phyloP scores from a whole-genome alignment of 1,140 invertebrate genomes.

The Dufourea novaeangliae region DNA sequence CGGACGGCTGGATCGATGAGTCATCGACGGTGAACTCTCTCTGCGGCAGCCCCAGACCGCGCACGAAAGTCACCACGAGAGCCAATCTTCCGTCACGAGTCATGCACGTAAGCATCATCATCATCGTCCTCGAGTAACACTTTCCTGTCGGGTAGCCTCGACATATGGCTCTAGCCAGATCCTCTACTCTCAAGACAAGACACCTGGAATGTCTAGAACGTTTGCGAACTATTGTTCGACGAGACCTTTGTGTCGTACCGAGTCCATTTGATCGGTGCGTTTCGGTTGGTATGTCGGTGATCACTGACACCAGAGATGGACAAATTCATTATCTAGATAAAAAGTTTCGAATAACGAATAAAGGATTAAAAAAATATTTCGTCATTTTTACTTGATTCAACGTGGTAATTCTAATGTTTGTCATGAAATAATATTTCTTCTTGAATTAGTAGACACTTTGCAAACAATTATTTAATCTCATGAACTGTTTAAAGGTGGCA shows the following conservation, averaged over 20 bases:
- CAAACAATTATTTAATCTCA: too few relatives aligned
- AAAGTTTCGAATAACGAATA: too few relatives aligned
- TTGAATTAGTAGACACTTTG: too few relatives aligned
- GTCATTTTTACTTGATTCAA: too few relatives aligned
- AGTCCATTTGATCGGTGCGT: background rate
- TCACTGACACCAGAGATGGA: too few relatives aligned
- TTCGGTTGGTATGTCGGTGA: background rate
- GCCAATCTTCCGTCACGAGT: constrained; percentile 61
- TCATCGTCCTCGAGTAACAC: background rate
- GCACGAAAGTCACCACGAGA: constrained; percentile 66
- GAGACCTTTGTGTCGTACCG: background rate
- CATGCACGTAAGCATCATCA: constrained; percentile 63
- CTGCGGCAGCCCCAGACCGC: constrained; percentile 77
- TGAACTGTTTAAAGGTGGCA: too few relatives aligned
- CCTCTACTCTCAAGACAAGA: background rate
- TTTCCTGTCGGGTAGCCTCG: background rate
- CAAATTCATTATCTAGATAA: too few relatives aligned
- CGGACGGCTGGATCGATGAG: constrained; percentile 76
- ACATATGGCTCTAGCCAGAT: background rate
- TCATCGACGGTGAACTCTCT: constrained; percentile 77
- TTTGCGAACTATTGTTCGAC: constrained; percentile 24
- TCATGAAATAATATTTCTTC: too few relatives aligned
- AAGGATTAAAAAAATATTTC: too few relatives aligned
- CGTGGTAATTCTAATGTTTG: too few relatives aligned
- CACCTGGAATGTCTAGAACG: constrained; percentile 15